Evolutionary conservation across 2,113 vertebrate genomes (phyloP).

Genomic region (Dolichallabes microphthalmus): DNA sequence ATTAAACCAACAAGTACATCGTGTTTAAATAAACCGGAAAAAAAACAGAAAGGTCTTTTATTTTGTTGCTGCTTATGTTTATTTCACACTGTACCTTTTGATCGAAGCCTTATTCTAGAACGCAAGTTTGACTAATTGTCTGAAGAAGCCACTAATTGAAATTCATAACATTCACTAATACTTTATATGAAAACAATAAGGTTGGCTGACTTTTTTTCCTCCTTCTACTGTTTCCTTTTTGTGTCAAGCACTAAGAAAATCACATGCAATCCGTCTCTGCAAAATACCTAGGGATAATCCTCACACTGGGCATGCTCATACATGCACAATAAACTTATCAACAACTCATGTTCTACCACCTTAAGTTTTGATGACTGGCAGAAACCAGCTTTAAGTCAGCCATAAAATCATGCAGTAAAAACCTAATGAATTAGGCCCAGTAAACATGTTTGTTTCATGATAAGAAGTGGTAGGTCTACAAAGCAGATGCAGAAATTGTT

Average conservation of each 20-base stretch:
- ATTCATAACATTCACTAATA: conserved; percentile 34
- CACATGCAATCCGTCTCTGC: conserved; percentile 8
- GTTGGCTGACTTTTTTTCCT: neutral
- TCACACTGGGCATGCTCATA: conserved; percentile 27
- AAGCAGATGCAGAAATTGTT: neutral
- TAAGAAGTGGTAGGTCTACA: conserved; percentile 4
- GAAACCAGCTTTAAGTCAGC: conserved; percentile 32
- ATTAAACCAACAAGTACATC: neutral
- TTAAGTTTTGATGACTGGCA: neutral
- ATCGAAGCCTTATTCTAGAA: conserved; percentile 23
- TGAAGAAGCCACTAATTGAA: conserved; percentile 47
- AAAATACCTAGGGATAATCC: conserved; percentile 35
- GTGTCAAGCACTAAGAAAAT: conserved; percentile 11
- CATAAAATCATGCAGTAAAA: conserved; percentile 21
- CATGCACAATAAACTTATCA: conserved; percentile 44
- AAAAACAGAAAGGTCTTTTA: neutral
- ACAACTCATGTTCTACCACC: neutral
- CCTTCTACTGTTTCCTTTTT: neutral
- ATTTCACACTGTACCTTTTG: conserved; percentile 31
- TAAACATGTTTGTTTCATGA: neutral
- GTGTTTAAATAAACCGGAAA: conserved; percentile 16
- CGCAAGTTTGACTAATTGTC: conserved; percentile 45
- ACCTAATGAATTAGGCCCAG: neutral
- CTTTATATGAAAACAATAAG: conserved; percentile 32
- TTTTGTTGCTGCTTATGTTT: conserved; percentile 30